Percentiles rank a stretch among this genome's conserved stretches.
Conservation (phyloP, 1,140 invertebrate species). For the Trialeurodes vaporariorum region DNA sequence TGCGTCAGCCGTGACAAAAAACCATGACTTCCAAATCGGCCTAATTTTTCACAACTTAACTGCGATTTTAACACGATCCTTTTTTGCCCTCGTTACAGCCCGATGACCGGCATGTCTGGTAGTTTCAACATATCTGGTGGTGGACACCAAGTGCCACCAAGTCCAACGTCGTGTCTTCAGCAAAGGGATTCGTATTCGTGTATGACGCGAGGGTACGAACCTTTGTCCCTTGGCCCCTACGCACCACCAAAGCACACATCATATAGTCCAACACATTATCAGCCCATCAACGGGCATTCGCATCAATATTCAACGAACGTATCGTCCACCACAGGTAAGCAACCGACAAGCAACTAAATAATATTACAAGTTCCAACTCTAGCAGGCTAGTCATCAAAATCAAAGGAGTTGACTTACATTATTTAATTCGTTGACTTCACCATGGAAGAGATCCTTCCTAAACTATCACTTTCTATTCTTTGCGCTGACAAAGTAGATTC, state of each 20-base stretch:
- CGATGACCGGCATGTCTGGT: slow-evolving; percentile 67
- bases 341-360: too few relatives aligned
- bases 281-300: slow-evolving; percentile 2
- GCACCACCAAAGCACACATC: slow-evolving; percentile 44
- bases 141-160: slow-evolving; percentile 28
- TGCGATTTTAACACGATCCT: too few relatives aligned
- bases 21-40: too few relatives aligned
- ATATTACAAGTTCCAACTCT: too few relatives aligned
- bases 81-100: slow-evolving; percentile 41
- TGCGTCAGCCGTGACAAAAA: too few relatives aligned
- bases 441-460: too few relatives aligned
- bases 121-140: slow-evolving; percentile 45
- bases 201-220: slow-evolving; percentile 48
- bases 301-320: slow-evolving; percentile 8
- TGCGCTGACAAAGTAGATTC: too few relatives aligned
- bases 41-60: too few relatives aligned
- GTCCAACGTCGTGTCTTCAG: slow-evolving; percentile 50
- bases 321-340: background rate
- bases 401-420: too few relatives aligned
- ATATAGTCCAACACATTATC: slow-evolving; percentile 46
- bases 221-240: slow-evolving; percentile 42
- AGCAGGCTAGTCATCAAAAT: too few relatives aligned
- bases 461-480: too few relatives aligned
- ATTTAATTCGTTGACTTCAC: too few relatives aligned
- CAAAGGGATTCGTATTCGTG: slow-evolving; percentile 54